phyloP scores from a whole-genome alignment of 2,888 invertebrate species.

The Proisotoma minuta region DNA sequence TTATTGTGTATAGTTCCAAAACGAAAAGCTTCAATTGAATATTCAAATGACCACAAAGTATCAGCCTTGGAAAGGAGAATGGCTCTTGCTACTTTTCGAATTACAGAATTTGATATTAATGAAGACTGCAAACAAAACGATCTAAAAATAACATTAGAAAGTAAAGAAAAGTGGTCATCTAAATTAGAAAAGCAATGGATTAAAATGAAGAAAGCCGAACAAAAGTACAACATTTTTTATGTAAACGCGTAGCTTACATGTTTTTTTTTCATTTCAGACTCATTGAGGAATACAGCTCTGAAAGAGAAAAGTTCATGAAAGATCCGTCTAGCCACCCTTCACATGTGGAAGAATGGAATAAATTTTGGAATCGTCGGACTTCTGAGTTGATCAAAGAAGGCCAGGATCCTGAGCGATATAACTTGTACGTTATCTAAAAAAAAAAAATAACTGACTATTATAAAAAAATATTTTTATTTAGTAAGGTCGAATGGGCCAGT shows the following conservation, averaged over 20 bases:
- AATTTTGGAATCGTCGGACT: background rate
- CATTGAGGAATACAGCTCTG: background rate
- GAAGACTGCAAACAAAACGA: background rate
- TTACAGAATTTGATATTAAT: background rate
- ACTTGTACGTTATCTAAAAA: no score
- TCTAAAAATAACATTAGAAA: background rate
- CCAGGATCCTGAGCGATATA: background rate
- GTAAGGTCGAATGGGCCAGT: background rate
- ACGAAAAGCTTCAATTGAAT: background rate
- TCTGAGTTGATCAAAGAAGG: background rate
- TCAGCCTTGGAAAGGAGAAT: no score
- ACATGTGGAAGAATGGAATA: background rate
- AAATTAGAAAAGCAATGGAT: constrained; percentile 1
- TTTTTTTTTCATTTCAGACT: background rate
- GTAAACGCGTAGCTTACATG: background rate
- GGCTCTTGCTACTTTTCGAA: background rate
- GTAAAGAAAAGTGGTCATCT: background rate
- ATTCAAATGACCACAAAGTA: background rate
- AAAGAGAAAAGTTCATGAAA: background rate
- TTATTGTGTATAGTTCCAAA: background rate
- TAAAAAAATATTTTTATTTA: no score
- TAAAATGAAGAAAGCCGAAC: background rate
- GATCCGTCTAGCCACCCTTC: background rate
- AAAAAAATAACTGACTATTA: no score
- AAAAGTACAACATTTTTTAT: background rate